Conservation (phyloP, 2,113 vertebrate species). For the Morphnarchus princeps region DNA sequence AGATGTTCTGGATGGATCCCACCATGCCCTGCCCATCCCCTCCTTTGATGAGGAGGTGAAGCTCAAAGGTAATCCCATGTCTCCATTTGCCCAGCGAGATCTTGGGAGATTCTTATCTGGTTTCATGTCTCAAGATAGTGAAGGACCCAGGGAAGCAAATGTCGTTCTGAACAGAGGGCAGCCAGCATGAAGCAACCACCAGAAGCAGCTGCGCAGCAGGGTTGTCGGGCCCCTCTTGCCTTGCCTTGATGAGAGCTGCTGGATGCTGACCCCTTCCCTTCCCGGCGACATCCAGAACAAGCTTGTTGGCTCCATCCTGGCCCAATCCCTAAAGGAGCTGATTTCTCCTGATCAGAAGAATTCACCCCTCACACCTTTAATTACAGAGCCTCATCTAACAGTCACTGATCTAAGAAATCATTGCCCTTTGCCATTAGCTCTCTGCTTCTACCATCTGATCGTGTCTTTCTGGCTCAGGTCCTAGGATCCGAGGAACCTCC, state of each 20-base stretch:
- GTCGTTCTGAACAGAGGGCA: background rate
- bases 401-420: background rate
- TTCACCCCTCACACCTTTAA: background rate
- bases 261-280: background rate
- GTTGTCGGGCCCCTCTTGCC: background rate
- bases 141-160: background rate
- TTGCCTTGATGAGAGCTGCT: background rate
- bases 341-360: background rate
- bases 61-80: background rate
- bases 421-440: background rate
- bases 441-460: background rate
- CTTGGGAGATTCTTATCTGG: background rate
- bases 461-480: background rate
- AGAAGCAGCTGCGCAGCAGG: background rate
- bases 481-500: background rate
- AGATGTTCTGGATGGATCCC: conserved; percentile 87
- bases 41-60: conserved; percentile 78
- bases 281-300: background rate
- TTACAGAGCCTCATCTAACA: background rate
- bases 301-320: background rate
- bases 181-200: background rate
- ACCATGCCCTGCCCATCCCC: conserved; percentile 76
- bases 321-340: background rate
- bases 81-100: background rate
- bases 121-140: background rate